A percentile compares a stretch with the other conserved stretches of the same genome.
These are phyloP conservation scores for Blera fallax DNA, from an alignment of 2,888 invertebrate genomes.

Conservation along the genomic window DNA sequence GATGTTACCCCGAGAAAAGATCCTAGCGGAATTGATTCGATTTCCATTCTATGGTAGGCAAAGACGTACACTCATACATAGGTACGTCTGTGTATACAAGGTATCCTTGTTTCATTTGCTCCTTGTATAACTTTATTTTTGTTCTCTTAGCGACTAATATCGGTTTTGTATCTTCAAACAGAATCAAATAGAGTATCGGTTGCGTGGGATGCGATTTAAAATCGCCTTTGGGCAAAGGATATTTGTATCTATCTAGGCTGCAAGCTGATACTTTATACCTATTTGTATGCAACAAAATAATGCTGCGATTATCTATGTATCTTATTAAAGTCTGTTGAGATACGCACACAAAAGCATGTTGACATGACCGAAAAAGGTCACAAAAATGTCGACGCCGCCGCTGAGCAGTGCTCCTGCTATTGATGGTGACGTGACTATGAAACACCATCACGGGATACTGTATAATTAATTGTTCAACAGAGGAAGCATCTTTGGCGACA, in stretches of 20 bases:
- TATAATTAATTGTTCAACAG: slow-evolving; percentile 23
- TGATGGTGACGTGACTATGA: not conserved
- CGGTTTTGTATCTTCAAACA: not conserved
- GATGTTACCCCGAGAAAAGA: not conserved
- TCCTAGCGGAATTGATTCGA: slow-evolving; percentile 41
- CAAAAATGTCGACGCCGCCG: not conserved
- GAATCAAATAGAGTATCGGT: not conserved
- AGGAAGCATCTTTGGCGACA: slow-evolving; percentile 10
- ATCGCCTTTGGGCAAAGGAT: not conserved
- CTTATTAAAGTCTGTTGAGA: not conserved
- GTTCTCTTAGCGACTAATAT: not conserved
- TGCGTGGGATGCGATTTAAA: not conserved
- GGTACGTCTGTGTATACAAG: no score
- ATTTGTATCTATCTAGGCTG: not conserved
- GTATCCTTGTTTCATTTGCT: not conserved
- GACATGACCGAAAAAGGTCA: not conserved
- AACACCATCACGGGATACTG: not conserved
- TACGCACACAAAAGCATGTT: not conserved
- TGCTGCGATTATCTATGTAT: not conserved
- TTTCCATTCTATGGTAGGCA: slow-evolving; percentile 3
- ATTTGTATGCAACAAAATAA: not conserved
- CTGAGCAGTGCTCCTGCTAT: not conserved
- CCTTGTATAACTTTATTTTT: not conserved
- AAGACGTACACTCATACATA: not conserved
- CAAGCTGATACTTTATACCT: not conserved